Evolutionary conservation across 2,888 invertebrate species (phyloP).

Genomic region (Malthinus flaveolus): DNA sequence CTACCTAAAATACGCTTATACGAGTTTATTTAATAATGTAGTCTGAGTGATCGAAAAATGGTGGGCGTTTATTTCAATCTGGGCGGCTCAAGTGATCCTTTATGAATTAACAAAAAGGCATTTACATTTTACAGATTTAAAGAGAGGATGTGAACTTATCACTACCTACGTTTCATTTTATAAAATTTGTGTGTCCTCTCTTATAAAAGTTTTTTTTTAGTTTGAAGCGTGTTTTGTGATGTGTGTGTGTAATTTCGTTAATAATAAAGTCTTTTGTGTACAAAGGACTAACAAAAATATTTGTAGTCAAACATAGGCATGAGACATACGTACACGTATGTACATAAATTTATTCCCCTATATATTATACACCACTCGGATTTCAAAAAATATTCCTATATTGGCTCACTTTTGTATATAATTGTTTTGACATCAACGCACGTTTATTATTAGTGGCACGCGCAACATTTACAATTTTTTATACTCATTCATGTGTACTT

Average conservation of each 20-base stretch:
- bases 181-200: background rate
- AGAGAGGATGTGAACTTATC: conserved; percentile 17
- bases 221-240: background rate
- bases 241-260: conserved; percentile 3
- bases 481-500: conserved; percentile 7
- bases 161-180: conserved; percentile 21
- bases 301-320: conserved; percentile 13
- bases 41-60: conserved; percentile 25
- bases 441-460: conserved; percentile 6
- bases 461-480: conserved; percentile 7
- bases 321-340: conserved; percentile 9
- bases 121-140: conserved; percentile 26
- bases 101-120: conserved; percentile 29
- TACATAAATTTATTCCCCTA: conserved; percentile 10
- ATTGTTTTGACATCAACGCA: conserved; percentile 11
- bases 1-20: conserved; percentile 33
- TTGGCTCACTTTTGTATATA: conserved; percentile 6
- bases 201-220: conserved; percentile 1
- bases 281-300: conserved; percentile 13
- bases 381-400: conserved; percentile 4
- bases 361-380: background rate
- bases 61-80: conserved; percentile 28
- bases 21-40: conserved; percentile 28
- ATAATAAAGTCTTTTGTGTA: conserved; percentile 9
- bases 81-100: conserved; percentile 30